Evolutionary conservation across 1,140 invertebrate species (phyloP), one percentile per base, ranked within the genome.

Genomic region (Brachionus angularis): DNA sequence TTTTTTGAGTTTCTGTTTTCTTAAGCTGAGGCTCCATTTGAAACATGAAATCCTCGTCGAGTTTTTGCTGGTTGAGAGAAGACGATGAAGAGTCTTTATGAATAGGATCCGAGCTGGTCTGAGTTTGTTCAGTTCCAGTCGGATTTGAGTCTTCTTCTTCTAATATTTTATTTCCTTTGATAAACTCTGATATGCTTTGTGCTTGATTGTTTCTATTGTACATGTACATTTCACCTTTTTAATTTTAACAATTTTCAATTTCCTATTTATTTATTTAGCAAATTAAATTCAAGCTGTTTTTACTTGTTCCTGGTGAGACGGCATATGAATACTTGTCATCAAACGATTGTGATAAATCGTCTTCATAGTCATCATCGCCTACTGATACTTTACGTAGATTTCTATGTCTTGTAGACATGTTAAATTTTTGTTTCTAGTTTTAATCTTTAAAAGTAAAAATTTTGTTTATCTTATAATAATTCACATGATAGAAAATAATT

Each of bases 31-130:
- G 10, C 16, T 67, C 62, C 62, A 67, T 67, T 67, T 29, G 62
- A 49, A 67, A 67, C 62, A 67, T 67, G 16, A 67, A 67, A 47
- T 67, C 62, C 23, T 67, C 62, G 29, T 67, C 62, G 39, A 42
- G 10, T 12, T 47, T 67, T 36, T 67, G 42, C n/a, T 27, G 49
- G 10, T 42, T 42, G 10, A 16, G 16, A 16, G 10, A 16, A 42
- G 10, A 10, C 16, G 39, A 10, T 16, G 10, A 16, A 16, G 39
- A 42, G 39, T 10, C 10, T 16, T 42, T 16, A 16, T 42, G 10
- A 42, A 42, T 16, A 52, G 49, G 16, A 10, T 29, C 14, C 10
- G 27, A 18, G 14, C 16, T 21, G 10, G 12, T 67, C 23, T 47
- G 12, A 34, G 62, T 25, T 46, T 50, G 39, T 46, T 25, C 21